phyloP scores from a whole-genome alignment of 2,797 vertebrate genomes.

The Podarcis siculus region DNA sequence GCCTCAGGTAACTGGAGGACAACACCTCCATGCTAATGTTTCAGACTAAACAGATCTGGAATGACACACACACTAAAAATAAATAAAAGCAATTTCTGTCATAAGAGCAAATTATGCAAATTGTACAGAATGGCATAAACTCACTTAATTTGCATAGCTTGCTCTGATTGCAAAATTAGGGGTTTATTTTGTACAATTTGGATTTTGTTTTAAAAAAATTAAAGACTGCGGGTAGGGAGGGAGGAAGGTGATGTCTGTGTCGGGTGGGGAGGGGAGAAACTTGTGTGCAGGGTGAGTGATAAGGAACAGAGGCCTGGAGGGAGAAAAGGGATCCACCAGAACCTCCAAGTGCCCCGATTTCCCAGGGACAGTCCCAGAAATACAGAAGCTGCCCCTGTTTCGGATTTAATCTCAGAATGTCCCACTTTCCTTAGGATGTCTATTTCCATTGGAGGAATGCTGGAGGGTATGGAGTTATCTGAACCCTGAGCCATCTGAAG shows the following conservation, averaged over 20 bases:
- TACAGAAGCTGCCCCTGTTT: no score
- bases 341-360: neutral
- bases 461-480: no score
- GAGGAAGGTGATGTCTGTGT: neutral
- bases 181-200: conserved; percentile 33
- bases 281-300: neutral
- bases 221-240: neutral
- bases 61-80: conserved; percentile 31
- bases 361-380: no score
- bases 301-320: no score
- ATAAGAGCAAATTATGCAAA: conserved; percentile 45
- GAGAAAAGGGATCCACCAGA: neutral
- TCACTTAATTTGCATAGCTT: conserved; percentile 36
- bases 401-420: no score
- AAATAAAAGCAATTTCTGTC: conserved; percentile 39
- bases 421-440: no score
- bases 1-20: neutral
- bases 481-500: no score
- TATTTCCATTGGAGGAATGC: no score
- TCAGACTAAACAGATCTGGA: neutral
- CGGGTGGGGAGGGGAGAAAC: no score
- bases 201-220: neutral
- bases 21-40: neutral
- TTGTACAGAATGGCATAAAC: conserved; percentile 10
- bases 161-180: conserved; percentile 44